phyloP scores from a whole-genome alignment of 2,888 invertebrate genomes.

The Drosophila neutralis region DNA sequence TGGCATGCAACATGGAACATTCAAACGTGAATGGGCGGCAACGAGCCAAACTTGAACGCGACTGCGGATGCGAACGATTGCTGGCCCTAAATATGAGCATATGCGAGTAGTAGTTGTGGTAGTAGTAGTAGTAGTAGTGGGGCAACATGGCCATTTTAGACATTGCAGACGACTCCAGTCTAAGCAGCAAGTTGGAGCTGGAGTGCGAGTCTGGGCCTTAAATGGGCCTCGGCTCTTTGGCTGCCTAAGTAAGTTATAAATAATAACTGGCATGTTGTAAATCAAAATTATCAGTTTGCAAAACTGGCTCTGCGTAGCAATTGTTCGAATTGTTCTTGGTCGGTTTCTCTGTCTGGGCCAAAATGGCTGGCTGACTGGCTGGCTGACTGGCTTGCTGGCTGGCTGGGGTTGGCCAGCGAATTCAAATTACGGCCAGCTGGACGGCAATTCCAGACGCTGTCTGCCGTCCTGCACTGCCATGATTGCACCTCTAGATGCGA shows the following conservation, averaged over 20 bases:
- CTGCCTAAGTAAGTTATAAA: constrained; percentile 85
- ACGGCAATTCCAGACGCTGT: constrained; percentile 1
- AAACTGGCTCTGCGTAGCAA: constrained; percentile 50
- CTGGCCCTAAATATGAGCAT: constrained; percentile 49
- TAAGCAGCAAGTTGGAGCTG: constrained; percentile 3
- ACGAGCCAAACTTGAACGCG: constrained; percentile 38
- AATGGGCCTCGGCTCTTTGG: constrained; percentile 59
- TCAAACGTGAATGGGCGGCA: constrained; percentile 78
- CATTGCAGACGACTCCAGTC: constrained; percentile 35
- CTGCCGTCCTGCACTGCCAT: constrained; percentile 21
- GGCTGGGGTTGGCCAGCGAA: constrained; percentile 42
- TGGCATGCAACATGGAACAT: constrained; percentile 35
- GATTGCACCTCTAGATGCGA: constrained; percentile 51
- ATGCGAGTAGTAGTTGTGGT: constrained; percentile 10
- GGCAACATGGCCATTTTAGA: constrained; percentile 62
- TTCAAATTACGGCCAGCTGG: constrained; percentile 66
- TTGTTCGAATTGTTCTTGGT: constrained; percentile 56
- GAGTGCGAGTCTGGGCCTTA: constrained; percentile 44
- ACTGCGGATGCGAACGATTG: constrained; percentile 21
- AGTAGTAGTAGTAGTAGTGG: background rate
- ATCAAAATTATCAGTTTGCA: constrained; percentile 85
- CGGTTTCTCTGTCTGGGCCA: background rate
- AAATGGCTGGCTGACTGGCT: constrained; percentile 22
- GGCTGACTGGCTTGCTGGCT: constrained; percentile 24
- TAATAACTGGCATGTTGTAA: constrained; percentile 85